Conservation (phyloP, 2,113 vertebrate species). For the Ptilorrhoa leucosticta region DNA sequence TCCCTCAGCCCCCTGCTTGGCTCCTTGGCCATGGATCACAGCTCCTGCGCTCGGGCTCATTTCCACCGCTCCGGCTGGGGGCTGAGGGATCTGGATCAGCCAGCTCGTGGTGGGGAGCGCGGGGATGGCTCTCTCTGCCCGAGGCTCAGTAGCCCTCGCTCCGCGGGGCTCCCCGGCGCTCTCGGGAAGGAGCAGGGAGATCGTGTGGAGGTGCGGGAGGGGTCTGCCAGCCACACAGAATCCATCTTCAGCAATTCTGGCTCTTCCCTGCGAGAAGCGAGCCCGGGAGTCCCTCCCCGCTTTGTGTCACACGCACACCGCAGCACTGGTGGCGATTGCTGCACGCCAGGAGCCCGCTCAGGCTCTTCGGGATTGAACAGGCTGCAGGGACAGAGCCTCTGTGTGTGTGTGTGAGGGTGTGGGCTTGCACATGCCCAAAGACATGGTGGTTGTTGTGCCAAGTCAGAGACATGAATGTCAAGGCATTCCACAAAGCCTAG, state of each 20-base stretch:
- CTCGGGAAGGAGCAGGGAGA: background rate
- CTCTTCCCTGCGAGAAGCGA: background rate
- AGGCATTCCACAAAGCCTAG: conserved; percentile 4
- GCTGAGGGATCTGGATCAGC: background rate
- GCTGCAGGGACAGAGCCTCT: background rate
- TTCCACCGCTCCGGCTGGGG: background rate
- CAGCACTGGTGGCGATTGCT: background rate
- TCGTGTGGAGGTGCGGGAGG: background rate
- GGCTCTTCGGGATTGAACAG: background rate
- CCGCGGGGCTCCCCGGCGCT: background rate
- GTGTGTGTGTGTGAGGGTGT: background rate
- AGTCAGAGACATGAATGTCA: background rate
- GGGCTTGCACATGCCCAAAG: background rate
- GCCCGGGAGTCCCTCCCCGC: background rate
- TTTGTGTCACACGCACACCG: background rate
- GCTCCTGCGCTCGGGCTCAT: background rate
- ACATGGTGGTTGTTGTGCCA: background rate
- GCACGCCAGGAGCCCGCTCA: background rate
- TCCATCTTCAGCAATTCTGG: background rate
- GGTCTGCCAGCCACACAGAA: background rate
- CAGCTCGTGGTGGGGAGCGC: background rate
- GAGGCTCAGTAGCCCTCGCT: background rate
- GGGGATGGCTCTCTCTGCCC: background rate
- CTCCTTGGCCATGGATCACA: background rate
- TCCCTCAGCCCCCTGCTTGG: background rate